Evolutionary conservation across 2,113 vertebrate species (phyloP), one percentile per base, ranked within the genome.

Genomic region (Pardalotus punctatus): DNA sequence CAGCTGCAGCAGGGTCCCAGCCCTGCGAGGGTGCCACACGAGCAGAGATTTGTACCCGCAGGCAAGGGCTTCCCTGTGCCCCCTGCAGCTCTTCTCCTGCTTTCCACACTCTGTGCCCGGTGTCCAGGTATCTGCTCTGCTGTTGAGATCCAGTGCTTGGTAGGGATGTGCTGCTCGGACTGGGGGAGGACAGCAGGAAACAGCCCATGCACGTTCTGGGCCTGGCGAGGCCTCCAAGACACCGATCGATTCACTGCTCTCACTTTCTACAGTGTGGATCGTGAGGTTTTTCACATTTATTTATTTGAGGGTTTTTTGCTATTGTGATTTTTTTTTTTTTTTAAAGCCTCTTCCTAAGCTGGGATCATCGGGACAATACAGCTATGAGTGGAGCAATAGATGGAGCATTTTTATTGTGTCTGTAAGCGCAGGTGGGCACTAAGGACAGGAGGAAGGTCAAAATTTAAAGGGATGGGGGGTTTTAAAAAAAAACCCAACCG

Each of bases 1-100:
- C 96, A 90, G 95, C 97, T 84, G 91, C 97, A 81, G 86, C 87
- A 86, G 96, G 94, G 97, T 95, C 97, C 97, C 96, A 92, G 94
- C 96, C 88, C 97, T 96, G 95, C 40, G 7, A 40, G 94, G 90
- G 82, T 94, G 94, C 95, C 51, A 77, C 90, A 65, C 53, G 67
- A 96, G 95, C 96, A 94, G 97, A 95, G 97, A 67, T 48, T 71
- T 74, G 96, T 86, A 47, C 71, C 67, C 38, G 29, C 0, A 29
- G 96, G 86, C 95, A 88, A 78, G 93, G 74, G 45, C 10, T n/a
- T 60, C 45, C 54, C 61, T 3, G 14, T 38, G 35, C 16, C 43
- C 35, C 16, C 21, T 51, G 53, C 79, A n/a, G 66, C 93, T 78
- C 42, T 40, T 45, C 82, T 83, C 95, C 96, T 23, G 9, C 96